Percentiles rank a stretch among this genome's conserved stretches.
phyloP scores from a whole-genome alignment of 2,888 invertebrate species.

The Apotomis turbidana region DNA sequence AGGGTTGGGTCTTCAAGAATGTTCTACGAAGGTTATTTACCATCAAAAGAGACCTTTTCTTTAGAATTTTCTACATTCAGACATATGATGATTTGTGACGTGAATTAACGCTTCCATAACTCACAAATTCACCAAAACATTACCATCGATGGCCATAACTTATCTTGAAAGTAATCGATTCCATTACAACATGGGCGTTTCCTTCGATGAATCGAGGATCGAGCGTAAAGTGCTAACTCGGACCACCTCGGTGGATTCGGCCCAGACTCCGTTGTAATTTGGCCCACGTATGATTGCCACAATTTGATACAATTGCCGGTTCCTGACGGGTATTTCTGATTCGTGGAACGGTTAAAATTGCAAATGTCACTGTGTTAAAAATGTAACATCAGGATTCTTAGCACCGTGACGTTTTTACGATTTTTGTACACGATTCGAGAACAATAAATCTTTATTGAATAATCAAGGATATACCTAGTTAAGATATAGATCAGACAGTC shows the following conservation, averaged over 20 bases:
- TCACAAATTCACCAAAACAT: constrained; percentile 27
- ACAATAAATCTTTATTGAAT: no score
- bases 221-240: constrained; percentile 57
- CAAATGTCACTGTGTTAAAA: constrained; percentile 35
- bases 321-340: constrained; percentile 34
- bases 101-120: neutral
- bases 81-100: no score
- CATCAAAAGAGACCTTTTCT: no score
- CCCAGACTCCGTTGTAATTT: constrained; percentile 51
- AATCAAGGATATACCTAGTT: no score
- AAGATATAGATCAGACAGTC: no score
- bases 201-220: constrained; percentile 56
- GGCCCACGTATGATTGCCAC: constrained; percentile 49
- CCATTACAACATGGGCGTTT: constrained; percentile 43
- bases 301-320: constrained; percentile 58
- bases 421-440: no score
- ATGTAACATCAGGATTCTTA: neutral
- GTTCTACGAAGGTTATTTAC: no score
- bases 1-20: no score
- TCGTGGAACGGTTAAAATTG: constrained; percentile 34
- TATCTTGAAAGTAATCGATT: constrained; percentile 50
- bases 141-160: constrained; percentile 34
- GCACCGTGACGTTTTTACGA: no score
- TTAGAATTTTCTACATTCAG: no score
- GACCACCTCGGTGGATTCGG: constrained; percentile 51